phyloP scores from a whole-genome alignment of 2,113 vertebrate genomes.

The Athene noctua region DNA sequence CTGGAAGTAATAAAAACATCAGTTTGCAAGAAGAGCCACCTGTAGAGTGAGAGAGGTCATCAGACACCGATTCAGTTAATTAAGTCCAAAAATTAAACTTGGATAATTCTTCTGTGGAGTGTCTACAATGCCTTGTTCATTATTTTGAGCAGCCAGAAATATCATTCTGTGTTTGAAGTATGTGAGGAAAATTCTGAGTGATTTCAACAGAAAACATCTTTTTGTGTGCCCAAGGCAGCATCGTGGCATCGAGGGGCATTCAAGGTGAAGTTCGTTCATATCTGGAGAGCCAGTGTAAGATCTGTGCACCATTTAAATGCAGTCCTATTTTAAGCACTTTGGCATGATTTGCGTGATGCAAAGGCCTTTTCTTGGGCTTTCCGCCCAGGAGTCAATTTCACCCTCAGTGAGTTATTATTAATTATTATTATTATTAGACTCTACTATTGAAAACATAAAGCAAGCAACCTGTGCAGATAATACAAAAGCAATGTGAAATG shows the following conservation, averaged over 20 bases:
- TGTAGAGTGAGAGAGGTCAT: not conserved
- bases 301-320: not conserved
- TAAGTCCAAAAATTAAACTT: not conserved
- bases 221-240: not conserved
- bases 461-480: not conserved
- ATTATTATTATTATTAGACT: not conserved
- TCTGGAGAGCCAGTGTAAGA: not conserved
- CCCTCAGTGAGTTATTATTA: not conserved
- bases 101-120: not conserved
- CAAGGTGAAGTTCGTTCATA: not conserved
- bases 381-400: not conserved
- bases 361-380: not conserved
- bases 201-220: not conserved
- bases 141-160: not conserved
- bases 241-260: rapidly evolving
- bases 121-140: rapidly evolving
- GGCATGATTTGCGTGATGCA: not conserved
- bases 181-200: not conserved
- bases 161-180: not conserved
- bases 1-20: not conserved
- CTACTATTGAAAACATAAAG: not conserved
- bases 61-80: not conserved
- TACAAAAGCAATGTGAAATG: not conserved
- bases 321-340: not conserved
- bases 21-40: not conserved